phyloP scores from a whole-genome alignment of 2,113 vertebrate species.

The Pipra filicauda region DNA sequence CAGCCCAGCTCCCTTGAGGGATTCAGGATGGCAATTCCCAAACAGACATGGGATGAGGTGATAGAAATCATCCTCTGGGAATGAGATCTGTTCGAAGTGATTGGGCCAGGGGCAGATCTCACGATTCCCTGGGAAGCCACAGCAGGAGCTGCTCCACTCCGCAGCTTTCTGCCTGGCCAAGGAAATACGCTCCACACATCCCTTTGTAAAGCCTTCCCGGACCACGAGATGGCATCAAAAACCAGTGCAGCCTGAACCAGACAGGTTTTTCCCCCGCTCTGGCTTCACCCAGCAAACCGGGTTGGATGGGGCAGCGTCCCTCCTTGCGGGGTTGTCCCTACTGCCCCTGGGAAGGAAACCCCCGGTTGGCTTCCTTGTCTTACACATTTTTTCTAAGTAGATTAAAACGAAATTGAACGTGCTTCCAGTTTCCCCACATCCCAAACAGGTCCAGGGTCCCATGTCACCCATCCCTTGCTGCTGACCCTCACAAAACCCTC shows the following conservation, averaged over 20 bases:
- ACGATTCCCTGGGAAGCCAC: fast-evolving
- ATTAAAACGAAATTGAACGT: neutral
- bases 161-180: neutral
- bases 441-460: neutral
- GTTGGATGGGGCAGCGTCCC: fast-evolving
- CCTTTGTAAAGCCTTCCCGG: neutral
- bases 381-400: neutral
- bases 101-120: neutral
- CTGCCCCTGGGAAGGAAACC: neutral
- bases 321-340: neutral
- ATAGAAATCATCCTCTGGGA: neutral
- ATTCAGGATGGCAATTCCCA: neutral
- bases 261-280: neutral
- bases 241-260: neutral
- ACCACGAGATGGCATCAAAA: constrained; percentile 56
- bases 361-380: fast-evolving
- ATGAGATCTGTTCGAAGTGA: neutral
- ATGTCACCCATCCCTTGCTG: fast-evolving
- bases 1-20: neutral
- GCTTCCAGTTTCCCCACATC: neutral
- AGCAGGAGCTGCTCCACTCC: neutral
- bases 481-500: neutral
- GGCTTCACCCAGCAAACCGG: neutral
- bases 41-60: neutral
- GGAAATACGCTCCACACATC: fast-evolving